Evolutionary conservation across 2,888 invertebrate genomes (phyloP).

Genomic region (Dryobota labecula): DNA sequence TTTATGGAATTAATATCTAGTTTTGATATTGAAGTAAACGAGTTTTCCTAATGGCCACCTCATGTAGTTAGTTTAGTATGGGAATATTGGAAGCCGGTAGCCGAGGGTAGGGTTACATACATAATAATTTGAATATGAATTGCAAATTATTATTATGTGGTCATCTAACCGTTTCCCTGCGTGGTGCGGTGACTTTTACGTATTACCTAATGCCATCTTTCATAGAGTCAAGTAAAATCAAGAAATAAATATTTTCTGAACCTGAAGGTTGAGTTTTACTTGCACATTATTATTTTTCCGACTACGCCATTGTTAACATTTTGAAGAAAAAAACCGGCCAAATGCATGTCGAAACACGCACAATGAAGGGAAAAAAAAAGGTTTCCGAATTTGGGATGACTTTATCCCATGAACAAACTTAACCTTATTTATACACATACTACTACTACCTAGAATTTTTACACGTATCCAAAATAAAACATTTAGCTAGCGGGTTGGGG

Average conservation of each 20-base stretch:
- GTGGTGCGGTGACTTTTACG: neutral
- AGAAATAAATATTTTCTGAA: neutral
- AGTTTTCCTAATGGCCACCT: constrained; percentile 39
- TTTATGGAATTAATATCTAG: constrained; percentile 50
- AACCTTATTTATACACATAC: no score
- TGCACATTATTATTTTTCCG: no score
- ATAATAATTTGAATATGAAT: constrained; percentile 12
- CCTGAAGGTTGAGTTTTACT: no score
- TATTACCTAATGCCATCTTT: neutral
- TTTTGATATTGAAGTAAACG: constrained; percentile 47
- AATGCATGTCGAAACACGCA: no score
- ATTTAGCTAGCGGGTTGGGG: no score
- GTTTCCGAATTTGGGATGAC: no score
- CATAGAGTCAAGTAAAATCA: neutral
- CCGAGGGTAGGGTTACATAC: constrained; percentile 11
- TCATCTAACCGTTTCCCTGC: neutral
- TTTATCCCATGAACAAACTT: no score
- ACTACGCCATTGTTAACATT: no score
- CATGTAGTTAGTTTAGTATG: constrained; percentile 40
- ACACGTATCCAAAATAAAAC: no score
- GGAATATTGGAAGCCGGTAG: constrained; percentile 31
- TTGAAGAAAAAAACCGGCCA: no score
- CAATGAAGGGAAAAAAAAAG: no score
- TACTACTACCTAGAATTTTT: no score
- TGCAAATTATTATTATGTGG: constrained; percentile 1